Evolutionary conservation across 1,140 invertebrate species (phyloP).

Genomic region (Drosophila arizonae): DNA sequence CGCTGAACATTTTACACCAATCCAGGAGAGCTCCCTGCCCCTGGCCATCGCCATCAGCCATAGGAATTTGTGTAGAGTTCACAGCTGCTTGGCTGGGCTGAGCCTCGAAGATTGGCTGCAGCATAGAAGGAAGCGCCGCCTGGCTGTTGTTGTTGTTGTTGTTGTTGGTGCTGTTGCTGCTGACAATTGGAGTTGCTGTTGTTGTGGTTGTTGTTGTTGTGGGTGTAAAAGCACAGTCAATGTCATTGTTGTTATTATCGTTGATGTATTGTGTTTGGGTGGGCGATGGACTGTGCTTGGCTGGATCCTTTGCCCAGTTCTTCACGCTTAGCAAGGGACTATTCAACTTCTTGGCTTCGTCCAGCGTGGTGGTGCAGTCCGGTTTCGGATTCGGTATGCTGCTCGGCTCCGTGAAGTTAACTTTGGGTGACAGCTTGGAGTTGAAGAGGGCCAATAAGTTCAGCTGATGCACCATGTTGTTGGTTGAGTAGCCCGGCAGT

Average conservation of each 20-base stretch:
- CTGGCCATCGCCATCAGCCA: constrained; percentile 75
- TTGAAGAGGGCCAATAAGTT: constrained; percentile 66
- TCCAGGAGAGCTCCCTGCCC: constrained; percentile 84
- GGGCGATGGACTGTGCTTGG: constrained; percentile 48
- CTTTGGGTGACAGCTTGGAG: constrained; percentile 52
- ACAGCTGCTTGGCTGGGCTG: constrained; percentile 38
- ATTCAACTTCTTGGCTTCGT: constrained; percentile 51
- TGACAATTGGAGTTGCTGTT: constrained; percentile 48
- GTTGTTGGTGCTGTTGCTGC: constrained; percentile 17
- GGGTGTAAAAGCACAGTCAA: constrained; percentile 64
- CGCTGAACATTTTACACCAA: constrained; percentile 89
- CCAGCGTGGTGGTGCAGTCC: constrained; percentile 6
- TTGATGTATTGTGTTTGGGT: constrained; percentile 46
- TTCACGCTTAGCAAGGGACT: constrained; percentile 78
- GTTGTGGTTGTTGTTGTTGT: constrained; percentile 59
- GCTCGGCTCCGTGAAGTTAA: constrained; percentile 34
- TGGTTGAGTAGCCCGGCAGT: constrained; percentile 48
- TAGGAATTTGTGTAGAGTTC: constrained; percentile 42
- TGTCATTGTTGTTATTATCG: constrained; percentile 67
- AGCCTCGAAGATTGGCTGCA: constrained; percentile 40
- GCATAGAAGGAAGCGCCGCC: constrained; percentile 8
- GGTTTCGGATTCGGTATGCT: constrained; percentile 12
- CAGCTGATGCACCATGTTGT: constrained; percentile 60
- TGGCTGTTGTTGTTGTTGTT: constrained; percentile 12
- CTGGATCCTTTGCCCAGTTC: constrained; percentile 83